Evolutionary conservation across 2,888 invertebrate genomes (phyloP).

Genomic region (Chaetoderma sp.): DNA sequence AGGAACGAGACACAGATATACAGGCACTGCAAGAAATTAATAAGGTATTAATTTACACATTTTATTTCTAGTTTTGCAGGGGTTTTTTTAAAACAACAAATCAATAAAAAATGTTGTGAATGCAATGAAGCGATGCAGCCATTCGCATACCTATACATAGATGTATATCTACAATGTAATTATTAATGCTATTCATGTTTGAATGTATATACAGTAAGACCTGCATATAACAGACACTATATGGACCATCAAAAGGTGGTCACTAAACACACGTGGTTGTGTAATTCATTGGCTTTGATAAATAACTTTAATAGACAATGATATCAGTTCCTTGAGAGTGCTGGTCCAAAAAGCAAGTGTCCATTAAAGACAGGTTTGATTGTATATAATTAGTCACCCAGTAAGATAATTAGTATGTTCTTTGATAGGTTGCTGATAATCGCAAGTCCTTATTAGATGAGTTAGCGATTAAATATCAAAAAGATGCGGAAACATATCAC

Average conservation of each 20-base stretch:
- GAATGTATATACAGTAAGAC: too few relatives aligned
- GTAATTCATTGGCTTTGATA: too few relatives aligned
- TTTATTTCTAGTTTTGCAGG: too few relatives aligned
- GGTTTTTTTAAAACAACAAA: not conserved
- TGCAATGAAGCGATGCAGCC: too few relatives aligned
- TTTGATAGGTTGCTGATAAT: slow-evolving; percentile 68
- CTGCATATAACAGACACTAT: too few relatives aligned
- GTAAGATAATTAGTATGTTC: not conserved
- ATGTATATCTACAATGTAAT: not conserved
- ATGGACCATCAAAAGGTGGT: too few relatives aligned
- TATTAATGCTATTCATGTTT: not conserved
- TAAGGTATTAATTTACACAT: slow-evolving; percentile 43
- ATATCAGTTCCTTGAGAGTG: too few relatives aligned
- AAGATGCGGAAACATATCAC: slow-evolving; percentile 65
- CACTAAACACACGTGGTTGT: too few relatives aligned
- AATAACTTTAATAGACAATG: too few relatives aligned
- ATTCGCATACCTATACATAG: too few relatives aligned
- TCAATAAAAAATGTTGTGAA: too few relatives aligned
- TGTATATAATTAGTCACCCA: not conserved
- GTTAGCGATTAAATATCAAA: slow-evolving; percentile 69
- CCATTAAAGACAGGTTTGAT: not conserved
- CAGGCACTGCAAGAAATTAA: slow-evolving; percentile 59
- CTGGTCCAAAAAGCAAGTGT: too few relatives aligned
- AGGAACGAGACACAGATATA: slow-evolving; percentile 60
- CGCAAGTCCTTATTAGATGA: slow-evolving; percentile 70